phyloP scores from a whole-genome alignment of 1,140 invertebrate species.

The Trichomalopsis sarcophagae region DNA sequence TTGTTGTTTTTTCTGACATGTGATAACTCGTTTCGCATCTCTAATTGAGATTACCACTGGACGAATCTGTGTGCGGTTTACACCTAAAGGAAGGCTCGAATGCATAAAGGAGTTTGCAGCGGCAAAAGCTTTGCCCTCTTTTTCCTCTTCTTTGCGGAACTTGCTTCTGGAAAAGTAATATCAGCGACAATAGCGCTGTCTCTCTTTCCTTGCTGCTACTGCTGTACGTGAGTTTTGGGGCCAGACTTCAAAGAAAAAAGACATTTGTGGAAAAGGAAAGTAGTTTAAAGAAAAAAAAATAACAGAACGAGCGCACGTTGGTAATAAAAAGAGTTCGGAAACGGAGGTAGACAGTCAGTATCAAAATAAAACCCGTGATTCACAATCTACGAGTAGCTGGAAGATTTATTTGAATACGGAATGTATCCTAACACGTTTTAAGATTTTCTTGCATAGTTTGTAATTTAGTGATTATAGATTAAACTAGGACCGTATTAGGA shows the following conservation, averaged over 20 bases:
- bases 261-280: background rate
- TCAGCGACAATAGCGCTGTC: too few species aligned
- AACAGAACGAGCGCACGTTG: background rate
- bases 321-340: background rate
- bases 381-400: too few species aligned
- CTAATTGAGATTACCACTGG: slow-evolving; percentile 2
- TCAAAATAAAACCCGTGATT: background rate
- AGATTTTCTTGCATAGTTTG: too few species aligned
- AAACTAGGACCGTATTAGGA: too few species aligned
- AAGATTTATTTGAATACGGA: too few species aligned
- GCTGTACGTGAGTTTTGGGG: too few species aligned
- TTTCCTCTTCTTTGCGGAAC: too few species aligned
- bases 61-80: background rate
- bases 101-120: slow-evolving; percentile 41
- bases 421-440: too few species aligned
- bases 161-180: too few species aligned
- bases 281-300: background rate
- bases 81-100: background rate
- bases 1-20: background rate
- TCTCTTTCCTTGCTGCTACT: too few species aligned
- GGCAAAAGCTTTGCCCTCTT: slow-evolving; percentile 14
- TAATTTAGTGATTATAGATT: too few species aligned
- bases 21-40: background rate
- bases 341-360: background rate
- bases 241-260: too few species aligned